These are phyloP conservation scores for Seriola rivoliana DNA, from an alignment of 2,113 vertebrate species.

Conservation along the genomic window DNA sequence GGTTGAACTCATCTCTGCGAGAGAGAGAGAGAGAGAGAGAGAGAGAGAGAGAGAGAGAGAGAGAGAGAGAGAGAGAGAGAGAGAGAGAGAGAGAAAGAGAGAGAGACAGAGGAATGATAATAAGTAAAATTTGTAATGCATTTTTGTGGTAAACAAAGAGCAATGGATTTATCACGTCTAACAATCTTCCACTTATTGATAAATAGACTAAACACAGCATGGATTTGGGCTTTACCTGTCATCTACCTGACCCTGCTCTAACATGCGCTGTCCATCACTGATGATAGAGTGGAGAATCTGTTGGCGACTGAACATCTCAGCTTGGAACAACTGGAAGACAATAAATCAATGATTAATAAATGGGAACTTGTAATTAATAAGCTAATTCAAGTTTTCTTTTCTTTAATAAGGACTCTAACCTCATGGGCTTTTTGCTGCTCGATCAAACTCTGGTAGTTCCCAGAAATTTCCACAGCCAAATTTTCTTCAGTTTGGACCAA, in stretches of 20 bases:
- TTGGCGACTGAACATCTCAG: conserved; percentile 99
- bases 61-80: conserved; percentile 1
- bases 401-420: conserved; percentile 73
- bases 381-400: fast-evolving
- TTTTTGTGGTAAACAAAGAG: not conserved
- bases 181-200: not conserved
- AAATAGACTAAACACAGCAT: not conserved
- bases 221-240: conserved; percentile 88
- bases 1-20: conserved; percentile 93
- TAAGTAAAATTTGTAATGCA: not conserved
- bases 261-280: conserved; percentile 92
- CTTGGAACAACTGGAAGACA: conserved; percentile 92
- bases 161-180: not conserved
- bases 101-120: not conserved
- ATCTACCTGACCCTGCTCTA: conserved; percentile 98
- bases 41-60: no score
- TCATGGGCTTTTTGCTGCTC: conserved; percentile 97
- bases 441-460: conserved; percentile 93
- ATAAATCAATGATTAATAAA: not conserved
- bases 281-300: conserved; percentile 99
- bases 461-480: conserved; percentile 94
- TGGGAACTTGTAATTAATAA: not conserved
- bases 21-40: not conserved
- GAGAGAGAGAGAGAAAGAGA: no score
- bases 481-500: conserved; percentile 95